A percentile compares a stretch with the other conserved stretches of the same genome.
Conservation (phyloP, 2,888 invertebrate species). For the Zygogramma bicolorata region DNA sequence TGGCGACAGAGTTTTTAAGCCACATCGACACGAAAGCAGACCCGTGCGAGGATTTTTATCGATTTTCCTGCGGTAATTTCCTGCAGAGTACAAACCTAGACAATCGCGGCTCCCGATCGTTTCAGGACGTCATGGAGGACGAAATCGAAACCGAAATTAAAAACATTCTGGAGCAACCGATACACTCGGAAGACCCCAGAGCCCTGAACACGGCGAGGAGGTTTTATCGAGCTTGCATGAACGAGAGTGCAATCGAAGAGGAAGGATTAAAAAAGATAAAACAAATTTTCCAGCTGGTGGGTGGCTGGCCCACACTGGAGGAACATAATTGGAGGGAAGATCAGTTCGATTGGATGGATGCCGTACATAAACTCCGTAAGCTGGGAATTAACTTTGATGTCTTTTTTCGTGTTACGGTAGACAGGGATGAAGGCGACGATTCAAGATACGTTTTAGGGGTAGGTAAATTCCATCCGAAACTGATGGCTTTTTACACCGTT, state of each 20-base stretch:
- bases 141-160: constrained; percentile 54
- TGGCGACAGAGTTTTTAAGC: constrained; percentile 75
- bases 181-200: constrained; percentile 37
- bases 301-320: constrained; percentile 73
- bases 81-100: constrained; percentile 76
- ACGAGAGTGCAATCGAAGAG: constrained; percentile 57
- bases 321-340: constrained; percentile 66
- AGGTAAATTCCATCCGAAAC: constrained; percentile 44
- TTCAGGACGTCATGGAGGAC: constrained; percentile 50
- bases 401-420: constrained; percentile 58
- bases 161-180: constrained; percentile 52
- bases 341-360: constrained; percentile 62
- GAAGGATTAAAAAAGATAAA: constrained; percentile 52
- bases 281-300: constrained; percentile 66
- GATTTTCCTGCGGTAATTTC: constrained; percentile 81
- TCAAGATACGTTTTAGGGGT: constrained; percentile 59
- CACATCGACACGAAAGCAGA: constrained; percentile 76
- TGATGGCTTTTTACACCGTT: not conserved
- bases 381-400: constrained; percentile 60
- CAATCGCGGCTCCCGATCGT: constrained; percentile 63
- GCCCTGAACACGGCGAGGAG: constrained; percentile 55
- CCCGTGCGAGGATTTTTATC: constrained; percentile 84
- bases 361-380: constrained; percentile 58
- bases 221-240: constrained; percentile 62
- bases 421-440: constrained; percentile 53